These are phyloP conservation scores for Corythornis cristatus DNA, from an alignment of 2,113 vertebrate species.

Conservation along the genomic window DNA sequence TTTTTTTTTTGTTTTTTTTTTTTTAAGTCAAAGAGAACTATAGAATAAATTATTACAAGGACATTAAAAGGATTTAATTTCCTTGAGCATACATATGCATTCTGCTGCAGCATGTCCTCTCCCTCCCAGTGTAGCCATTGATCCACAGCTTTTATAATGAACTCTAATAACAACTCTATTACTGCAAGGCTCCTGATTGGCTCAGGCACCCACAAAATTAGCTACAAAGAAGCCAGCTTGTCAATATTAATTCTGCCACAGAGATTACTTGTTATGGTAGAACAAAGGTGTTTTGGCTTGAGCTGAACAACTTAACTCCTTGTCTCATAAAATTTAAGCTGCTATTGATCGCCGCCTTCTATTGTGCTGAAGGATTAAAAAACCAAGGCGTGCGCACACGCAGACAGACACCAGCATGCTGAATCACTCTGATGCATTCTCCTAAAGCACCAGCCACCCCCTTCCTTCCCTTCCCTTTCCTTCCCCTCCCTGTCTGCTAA, in stretches of 20 bases:
- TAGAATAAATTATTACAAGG: conserved; percentile 68
- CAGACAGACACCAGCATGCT: conserved; percentile 46
- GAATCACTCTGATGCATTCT: conserved; percentile 73
- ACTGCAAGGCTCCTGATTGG: conserved; percentile 84
- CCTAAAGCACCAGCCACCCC: conserved; percentile 36
- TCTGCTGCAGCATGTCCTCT: conserved; percentile 72
- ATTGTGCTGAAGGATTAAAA: conserved; percentile 79
- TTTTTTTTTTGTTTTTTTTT: conserved; percentile 12
- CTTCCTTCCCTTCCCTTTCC: conserved; percentile 14
- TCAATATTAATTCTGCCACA: conserved; percentile 88
- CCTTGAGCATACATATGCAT: conserved; percentile 76
- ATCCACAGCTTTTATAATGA: conserved; percentile 88
- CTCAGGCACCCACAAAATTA: conserved; percentile 88
- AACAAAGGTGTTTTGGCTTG: conserved; percentile 89
- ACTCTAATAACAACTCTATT: conserved; percentile 94
- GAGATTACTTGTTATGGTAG: conserved; percentile 87
- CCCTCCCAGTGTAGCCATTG: conserved; percentile 85
- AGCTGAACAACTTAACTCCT: conserved; percentile 84
- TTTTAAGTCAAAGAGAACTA: conserved; percentile 21
- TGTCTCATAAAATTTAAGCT: conserved; percentile 90
- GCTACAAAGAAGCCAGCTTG: conserved; percentile 86
- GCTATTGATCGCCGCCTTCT: conserved; percentile 84
- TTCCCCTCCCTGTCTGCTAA: conserved; percentile 72
- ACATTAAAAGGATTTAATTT: conserved; percentile 76
- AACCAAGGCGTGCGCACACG: neutral